Evolutionary conservation across 1,140 invertebrate genomes (phyloP).

Genomic region (Solenopsis fugax): DNA sequence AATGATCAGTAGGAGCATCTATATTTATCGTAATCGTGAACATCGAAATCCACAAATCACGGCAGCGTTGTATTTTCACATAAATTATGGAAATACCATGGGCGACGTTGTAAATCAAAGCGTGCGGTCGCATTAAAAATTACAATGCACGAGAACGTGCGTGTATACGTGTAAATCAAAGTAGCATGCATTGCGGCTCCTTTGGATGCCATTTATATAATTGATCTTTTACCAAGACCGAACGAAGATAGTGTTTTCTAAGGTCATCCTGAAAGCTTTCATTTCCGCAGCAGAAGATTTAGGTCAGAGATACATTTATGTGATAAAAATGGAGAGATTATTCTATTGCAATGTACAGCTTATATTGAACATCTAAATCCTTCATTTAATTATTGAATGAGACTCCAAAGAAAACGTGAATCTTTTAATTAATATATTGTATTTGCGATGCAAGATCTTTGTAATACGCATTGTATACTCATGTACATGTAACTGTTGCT

Average conservation of each 20-base stretch:
- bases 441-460: background rate
- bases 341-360: background rate
- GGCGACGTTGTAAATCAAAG: conserved; percentile 69
- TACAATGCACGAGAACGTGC: conserved; percentile 67
- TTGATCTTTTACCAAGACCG: conserved; percentile 64
- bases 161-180: conserved; percentile 67
- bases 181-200: conserved; percentile 20
- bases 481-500: conserved; percentile 32
- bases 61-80: conserved; percentile 67
- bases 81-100: conserved; percentile 76
- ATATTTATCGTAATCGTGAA: conserved; percentile 38
- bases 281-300: conserved; percentile 57
- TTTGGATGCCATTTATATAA: conserved; percentile 62
- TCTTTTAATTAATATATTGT: conserved; percentile 12
- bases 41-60: conserved; percentile 73
- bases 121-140: conserved; percentile 62
- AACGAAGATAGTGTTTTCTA: conserved; percentile 52
- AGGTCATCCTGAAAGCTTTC: conserved; percentile 59
- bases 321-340: background rate
- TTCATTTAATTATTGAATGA: background rate
- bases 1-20: conserved; percentile 23
- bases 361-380: background rate
- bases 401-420: background rate
- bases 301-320: conserved; percentile 1
- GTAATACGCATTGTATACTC: background rate